Evolutionary conservation across 92 coral and sea anemone species (phyloP), one percentile per base, ranked within the genome.

Genomic region (Siderastrea radians): DNA sequence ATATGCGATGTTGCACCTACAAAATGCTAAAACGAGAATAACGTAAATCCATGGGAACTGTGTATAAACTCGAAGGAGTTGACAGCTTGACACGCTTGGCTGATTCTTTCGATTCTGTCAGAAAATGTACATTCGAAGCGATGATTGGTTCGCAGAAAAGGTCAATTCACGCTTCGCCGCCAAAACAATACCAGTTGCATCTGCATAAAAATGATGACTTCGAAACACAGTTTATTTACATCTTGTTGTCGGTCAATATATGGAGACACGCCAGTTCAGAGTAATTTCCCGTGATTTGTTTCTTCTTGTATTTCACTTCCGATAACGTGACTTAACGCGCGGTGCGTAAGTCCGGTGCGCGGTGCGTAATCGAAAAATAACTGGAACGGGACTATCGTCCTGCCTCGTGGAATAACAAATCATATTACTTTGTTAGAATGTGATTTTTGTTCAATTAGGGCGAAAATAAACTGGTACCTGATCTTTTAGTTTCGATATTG

Each of bases 331-430:
- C 17, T 15, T 60, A 4, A 3, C 19, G 4, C 3, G 59, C 2
- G 19, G 38, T 26, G 38, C 38, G 38, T 26, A 26, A 26, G 38
- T 26, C 0, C 38, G 38, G 38, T 26, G 38, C 38, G 38, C 38
- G 38, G 38, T 26, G 38, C 38, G 38, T 26, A 51, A 9, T 16
- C 47, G 4, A 16, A 7, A 15, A 55, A 69, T 19, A 66, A 11
- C 64, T 9, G 13, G 16, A 55, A 44, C 65, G 26, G 54, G n/a
- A 12, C 19, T 1, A 1, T 4, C 19, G 38, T 3, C 6, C 8
- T 49, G 54, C 78, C 77, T 82, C 78, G 78, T 70, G 86, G 77
- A 82, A 82, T 82, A 58, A 58, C 68, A 68, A 81, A 81, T 81
- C 53, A 68, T 4, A 53, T 44, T 38, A 10, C 14, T 81, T 81